Evolutionary conservation across 2,888 invertebrate genomes (phyloP), one percentile per base, ranked within the genome.

Genomic region (Cataglyphis cursor): DNA sequence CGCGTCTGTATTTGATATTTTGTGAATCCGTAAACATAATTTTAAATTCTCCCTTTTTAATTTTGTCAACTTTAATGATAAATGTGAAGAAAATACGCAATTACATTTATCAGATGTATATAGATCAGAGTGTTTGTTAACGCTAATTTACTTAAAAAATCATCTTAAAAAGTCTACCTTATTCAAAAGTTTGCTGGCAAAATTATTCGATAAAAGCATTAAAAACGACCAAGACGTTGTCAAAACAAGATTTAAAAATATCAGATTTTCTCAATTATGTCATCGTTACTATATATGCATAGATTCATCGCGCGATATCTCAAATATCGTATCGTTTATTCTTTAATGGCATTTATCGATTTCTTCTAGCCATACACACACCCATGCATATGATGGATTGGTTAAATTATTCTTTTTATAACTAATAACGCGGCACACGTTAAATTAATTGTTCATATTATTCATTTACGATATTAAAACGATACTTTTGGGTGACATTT

Each of bases 181-280:
- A 74, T 31, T 62, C 18, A 12, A 18, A 3, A 62, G 0, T 3
- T 31, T 31, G 1, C 9, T 12, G 24, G 9, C 12, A 15, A 59
- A 41, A 24, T 74, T 62, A 48, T 15, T 38, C n/a, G 10, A 12
- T 44, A 24, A 5, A 61, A 74, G 4, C 5, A 38, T 41, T 41
- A 10, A 3, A 62, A 48, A 21, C 10, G 5, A 35, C 35, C 4
- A 35, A 35, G 10, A 31, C n/a, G 31, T 8, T 18, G 15, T 21
- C 6, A 4, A 61, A 0, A 21, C 3, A 24, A 48, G 48, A 80
- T 48, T 61, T 4, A 15, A 61, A 61, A 10, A 74, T 64, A 81
- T 62, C n/a, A 74, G 51, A 64, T 81, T 62, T 74, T 48, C 51
- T 64, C 41, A n/a, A 41, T n/a, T 64, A 28, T 15, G 21, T 38